These are phyloP conservation scores for Orchestes rusci DNA, from an alignment of 2,888 invertebrate species.

Conservation along the genomic window DNA sequence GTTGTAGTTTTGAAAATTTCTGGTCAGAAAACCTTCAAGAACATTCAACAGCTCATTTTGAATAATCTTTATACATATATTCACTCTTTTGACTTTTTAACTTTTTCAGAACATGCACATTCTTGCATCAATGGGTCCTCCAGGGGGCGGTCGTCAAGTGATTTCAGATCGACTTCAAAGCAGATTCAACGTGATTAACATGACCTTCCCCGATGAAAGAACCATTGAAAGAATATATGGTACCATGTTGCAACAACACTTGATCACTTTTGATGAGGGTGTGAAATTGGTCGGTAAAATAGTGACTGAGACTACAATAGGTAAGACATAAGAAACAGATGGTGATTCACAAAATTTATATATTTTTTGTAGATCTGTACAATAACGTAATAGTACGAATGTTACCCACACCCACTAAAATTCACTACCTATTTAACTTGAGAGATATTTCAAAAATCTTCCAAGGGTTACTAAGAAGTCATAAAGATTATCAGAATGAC, in stretches of 20 bases:
- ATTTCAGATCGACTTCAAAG: conserved; percentile 73
- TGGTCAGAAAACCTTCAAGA: too few species aligned
- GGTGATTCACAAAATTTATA: neutral
- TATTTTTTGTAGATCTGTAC: conserved; percentile 52
- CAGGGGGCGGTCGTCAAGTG: conserved; percentile 77
- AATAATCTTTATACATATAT: too few species aligned
- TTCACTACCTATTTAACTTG: conserved; percentile 84
- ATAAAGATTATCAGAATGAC: conserved; percentile 70
- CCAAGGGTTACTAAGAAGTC: conserved; percentile 72
- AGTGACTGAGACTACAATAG: conserved; percentile 65
- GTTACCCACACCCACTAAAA: conserved; percentile 82
- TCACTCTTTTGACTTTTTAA: too few species aligned
- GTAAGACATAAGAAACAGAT: conserved; percentile 2
- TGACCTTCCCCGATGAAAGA: conserved; percentile 74
- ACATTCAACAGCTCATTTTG: too few species aligned
- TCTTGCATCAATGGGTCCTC: conserved; percentile 77
- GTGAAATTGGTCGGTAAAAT: conserved; percentile 63
- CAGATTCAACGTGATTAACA: conserved; percentile 67
- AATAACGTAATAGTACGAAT: conserved; percentile 64
- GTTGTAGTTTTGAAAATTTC: too few species aligned
- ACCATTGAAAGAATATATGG: conserved; percentile 77
- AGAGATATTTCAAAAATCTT: conserved; percentile 82
- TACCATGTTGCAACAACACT: conserved; percentile 74
- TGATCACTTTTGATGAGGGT: conserved; percentile 70
- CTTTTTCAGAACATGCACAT: conserved; percentile 74